Percentiles rank a stretch among this genome's conserved stretches.
Evolutionary conservation across 2,797 vertebrate species (phyloP).

Genomic region (Cuculus canorus): DNA sequence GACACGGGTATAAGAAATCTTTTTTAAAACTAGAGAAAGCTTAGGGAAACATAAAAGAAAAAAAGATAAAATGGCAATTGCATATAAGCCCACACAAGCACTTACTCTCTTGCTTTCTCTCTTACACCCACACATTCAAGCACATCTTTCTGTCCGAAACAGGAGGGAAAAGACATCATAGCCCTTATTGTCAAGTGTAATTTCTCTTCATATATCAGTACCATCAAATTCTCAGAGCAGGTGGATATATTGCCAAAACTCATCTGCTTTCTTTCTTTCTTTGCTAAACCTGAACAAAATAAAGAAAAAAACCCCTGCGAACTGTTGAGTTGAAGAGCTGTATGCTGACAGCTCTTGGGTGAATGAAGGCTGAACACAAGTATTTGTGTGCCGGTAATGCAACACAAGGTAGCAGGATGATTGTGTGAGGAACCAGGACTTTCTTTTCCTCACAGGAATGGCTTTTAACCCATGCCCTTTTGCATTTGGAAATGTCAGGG

Average conservation of each 20-base stretch:
- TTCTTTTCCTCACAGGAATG: not conserved
- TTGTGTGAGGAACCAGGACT: not conserved
- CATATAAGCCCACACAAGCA: not conserved
- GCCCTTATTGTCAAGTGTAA: slow-evolving; percentile 23
- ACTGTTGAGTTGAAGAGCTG: not conserved
- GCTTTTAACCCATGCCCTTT: not conserved
- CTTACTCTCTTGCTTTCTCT: slow-evolving; percentile 21
- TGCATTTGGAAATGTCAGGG: not conserved
- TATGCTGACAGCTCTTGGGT: not conserved
- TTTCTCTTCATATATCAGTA: slow-evolving; percentile 9
- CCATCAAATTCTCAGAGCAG: not conserved
- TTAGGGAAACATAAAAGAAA: not conserved
- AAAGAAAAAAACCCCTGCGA: not conserved
- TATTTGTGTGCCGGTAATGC: not conserved
- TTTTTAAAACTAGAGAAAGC: not conserved
- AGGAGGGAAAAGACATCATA: not conserved
- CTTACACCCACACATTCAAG: not conserved
- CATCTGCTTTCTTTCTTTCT: not conserved
- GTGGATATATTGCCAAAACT: not conserved
- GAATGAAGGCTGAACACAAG: not conserved
- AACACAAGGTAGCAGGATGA: not conserved
- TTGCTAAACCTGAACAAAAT: not conserved
- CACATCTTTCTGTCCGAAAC: not conserved
- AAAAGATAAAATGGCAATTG: slow-evolving; percentile 40
- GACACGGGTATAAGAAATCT: not conserved